Evolutionary conservation across 2,888 invertebrate genomes (phyloP).

Genomic region (Apotomis capreana): DNA sequence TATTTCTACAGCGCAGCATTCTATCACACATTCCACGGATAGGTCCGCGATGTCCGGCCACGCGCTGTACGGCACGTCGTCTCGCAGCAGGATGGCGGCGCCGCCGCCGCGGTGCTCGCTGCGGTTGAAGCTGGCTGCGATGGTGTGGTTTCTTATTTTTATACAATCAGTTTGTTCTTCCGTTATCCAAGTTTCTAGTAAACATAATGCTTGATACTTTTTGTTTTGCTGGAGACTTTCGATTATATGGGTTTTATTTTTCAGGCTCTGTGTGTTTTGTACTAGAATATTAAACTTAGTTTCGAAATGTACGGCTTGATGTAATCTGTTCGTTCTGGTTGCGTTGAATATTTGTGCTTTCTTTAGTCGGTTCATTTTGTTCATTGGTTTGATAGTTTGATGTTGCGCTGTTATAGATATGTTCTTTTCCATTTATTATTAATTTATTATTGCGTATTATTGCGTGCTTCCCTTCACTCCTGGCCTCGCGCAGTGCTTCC

Average conservation of each 20-base stretch:
- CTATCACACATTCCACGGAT: constrained; percentile 3
- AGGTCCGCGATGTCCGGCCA: no score
- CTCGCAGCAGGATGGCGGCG: constrained; percentile 27
- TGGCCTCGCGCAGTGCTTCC: background rate
- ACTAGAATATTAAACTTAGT: constrained; percentile 27
- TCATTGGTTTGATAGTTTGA: no score
- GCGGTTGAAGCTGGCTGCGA: constrained; percentile 24
- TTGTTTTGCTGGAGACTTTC: constrained; percentile 5
- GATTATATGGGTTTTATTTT: background rate
- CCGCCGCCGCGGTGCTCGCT: constrained; percentile 31
- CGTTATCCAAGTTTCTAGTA: constrained; percentile 38
- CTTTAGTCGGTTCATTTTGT: background rate
- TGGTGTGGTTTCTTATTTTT: constrained; percentile 3
- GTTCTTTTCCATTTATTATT: constrained; percentile 1
- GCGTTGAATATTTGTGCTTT: background rate
- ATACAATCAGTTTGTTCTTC: constrained; percentile 24
- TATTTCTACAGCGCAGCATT: constrained; percentile 6
- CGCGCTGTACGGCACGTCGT: background rate
- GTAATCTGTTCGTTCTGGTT: background rate
- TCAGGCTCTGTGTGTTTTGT: constrained; percentile 21
- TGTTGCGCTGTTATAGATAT: background rate
- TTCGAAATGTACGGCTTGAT: constrained; percentile 21
- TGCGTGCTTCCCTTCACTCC: constrained; percentile 3
- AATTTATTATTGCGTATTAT: constrained; percentile 2
- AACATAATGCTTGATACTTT: constrained; percentile 30